A percentile compares a stretch with the other conserved stretches of the same genome.
Evolutionary conservation across 2,797 vertebrate genomes (phyloP).

Genomic region (Craterocephalus amniculus): DNA sequence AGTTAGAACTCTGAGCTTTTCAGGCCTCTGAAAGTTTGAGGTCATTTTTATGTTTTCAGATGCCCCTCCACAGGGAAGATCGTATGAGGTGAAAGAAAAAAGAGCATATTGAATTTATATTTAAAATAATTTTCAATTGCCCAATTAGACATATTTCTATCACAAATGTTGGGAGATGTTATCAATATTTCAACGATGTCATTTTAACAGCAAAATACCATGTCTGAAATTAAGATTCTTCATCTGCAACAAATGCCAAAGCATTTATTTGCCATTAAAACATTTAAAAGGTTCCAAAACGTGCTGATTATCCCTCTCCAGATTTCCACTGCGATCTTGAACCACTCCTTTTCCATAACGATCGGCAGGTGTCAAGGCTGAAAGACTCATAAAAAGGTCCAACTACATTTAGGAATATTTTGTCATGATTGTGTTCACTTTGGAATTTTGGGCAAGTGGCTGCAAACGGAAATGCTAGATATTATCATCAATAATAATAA

Average conservation of each 20-base stretch:
- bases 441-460: background rate
- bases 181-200: background rate
- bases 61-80: slow-evolving; percentile 55
- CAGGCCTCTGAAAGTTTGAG: background rate
- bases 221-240: background rate
- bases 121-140: background rate
- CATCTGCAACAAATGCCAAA: background rate
- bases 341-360: background rate
- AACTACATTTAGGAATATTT: too few relatives aligned
- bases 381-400: too few relatives aligned
- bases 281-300: background rate
- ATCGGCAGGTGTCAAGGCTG: background rate
- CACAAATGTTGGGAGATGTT: background rate
- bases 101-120: background rate
- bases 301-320: too few relatives aligned
- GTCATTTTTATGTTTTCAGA: slow-evolving; percentile 15
- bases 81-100: background rate
- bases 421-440: background rate
- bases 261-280: background rate
- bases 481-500: too few relatives aligned
- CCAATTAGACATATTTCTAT: background rate
- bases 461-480: background rate
- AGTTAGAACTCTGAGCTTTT: background rate
- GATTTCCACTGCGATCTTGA: background rate
- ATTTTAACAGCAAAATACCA: background rate